Evolutionary conservation across 2,797 vertebrate genomes (phyloP).

Genomic region (Manis pentadactyla): DNA sequence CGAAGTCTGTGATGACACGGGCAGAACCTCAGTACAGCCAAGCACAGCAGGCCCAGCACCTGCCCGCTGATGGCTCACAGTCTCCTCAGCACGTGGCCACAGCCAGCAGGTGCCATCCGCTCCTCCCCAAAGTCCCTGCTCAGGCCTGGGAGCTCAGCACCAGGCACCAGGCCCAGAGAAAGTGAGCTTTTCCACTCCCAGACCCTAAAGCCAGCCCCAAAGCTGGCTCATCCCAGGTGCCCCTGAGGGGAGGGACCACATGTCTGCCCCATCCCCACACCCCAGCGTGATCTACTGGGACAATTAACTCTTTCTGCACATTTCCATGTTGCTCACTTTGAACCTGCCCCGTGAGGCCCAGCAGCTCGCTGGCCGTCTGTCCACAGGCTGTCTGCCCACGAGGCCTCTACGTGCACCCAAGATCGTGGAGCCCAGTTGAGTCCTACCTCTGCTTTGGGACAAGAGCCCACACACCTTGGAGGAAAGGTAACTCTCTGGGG

Average conservation of each 20-base stretch:
- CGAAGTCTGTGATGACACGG: fast-evolving
- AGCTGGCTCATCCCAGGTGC: background rate
- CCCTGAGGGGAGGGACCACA: fast-evolving
- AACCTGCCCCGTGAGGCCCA: background rate
- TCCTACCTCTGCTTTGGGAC: too few relatives aligned
- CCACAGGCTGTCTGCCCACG: too few relatives aligned
- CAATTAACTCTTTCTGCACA: background rate
- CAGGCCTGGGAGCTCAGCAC: too few relatives aligned
- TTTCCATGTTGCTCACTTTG: too few relatives aligned
- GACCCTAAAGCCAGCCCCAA: background rate
- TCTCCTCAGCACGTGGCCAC: background rate
- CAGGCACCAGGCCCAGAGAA: background rate
- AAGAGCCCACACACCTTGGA: background rate
- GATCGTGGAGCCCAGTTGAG: background rate
- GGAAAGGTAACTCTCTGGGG: background rate
- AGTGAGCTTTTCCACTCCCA: fast-evolving
- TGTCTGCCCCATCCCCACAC: fast-evolving
- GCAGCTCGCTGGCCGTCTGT: too few relatives aligned
- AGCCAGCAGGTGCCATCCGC: too few relatives aligned
- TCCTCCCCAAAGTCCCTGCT: fast-evolving
- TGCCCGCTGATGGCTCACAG: background rate
- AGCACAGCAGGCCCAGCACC: background rate
- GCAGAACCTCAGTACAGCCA: fast-evolving
- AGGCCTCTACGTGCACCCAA: background rate
- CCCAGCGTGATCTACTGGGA: too few relatives aligned